phyloP scores from a whole-genome alignment of 2,888 invertebrate genomes.

The Apotomis turbidana region DNA sequence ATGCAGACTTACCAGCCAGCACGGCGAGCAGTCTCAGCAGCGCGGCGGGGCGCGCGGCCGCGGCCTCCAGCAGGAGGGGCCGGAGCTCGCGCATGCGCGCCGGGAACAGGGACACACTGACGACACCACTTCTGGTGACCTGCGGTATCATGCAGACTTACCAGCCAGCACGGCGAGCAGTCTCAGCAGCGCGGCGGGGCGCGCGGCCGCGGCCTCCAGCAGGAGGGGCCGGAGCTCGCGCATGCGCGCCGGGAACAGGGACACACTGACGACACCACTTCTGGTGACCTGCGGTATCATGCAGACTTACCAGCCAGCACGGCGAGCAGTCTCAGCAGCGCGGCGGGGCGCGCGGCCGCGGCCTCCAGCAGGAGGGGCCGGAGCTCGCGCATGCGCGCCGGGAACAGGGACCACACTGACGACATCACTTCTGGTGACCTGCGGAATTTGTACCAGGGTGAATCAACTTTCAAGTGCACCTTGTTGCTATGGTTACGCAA shows the following conservation, averaged over 20 bases:
- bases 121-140: not conserved
- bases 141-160: slow-evolving; percentile 43
- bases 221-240: slow-evolving; percentile 59
- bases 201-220: slow-evolving; percentile 38
- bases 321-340: slow-evolving; percentile 55
- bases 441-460: no score
- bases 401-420: slow-evolving; percentile 46
- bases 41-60: slow-evolving; percentile 48
- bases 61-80: slow-evolving; percentile 50
- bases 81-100: slow-evolving; percentile 56
- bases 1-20: slow-evolving; percentile 52
- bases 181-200: slow-evolving; percentile 55
- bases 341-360: slow-evolving; percentile 47
- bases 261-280: slow-evolving; percentile 45
- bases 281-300: slow-evolving; percentile 44
- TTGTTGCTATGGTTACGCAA: no score
- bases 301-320: slow-evolving; percentile 54
- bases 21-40: slow-evolving; percentile 56
- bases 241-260: slow-evolving; percentile 50
- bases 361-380: slow-evolving; percentile 52
- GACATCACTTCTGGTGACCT: slow-evolving; percentile 44
- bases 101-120: slow-evolving; percentile 48
- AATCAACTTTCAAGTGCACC: no score
- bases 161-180: slow-evolving; percentile 56
- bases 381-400: slow-evolving; percentile 56